A percentile compares a stretch with the other conserved stretches of the same genome.
These are phyloP conservation scores for Pyrocephalus nanus DNA, from an alignment of 2,797 vertebrate genomes.

Conservation along the genomic window DNA sequence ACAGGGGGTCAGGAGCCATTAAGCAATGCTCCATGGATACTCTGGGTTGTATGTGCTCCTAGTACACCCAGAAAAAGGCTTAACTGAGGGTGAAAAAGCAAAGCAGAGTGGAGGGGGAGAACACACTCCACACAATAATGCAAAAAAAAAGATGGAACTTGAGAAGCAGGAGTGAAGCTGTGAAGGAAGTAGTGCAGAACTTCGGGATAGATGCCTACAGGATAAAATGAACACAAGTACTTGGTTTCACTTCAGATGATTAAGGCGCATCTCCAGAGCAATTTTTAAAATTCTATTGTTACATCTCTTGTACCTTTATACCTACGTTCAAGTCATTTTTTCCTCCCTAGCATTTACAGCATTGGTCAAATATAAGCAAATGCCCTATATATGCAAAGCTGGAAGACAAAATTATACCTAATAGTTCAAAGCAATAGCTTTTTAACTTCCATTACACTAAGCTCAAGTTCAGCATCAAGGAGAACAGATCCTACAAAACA, in stretches of 20 bases:
- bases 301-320: neutral
- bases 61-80: neutral
- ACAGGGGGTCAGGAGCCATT: conserved; percentile 49
- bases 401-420: neutral
- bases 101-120: neutral
- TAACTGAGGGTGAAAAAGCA: neutral
- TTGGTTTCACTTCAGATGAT: neutral
- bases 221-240: neutral
- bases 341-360: neutral
- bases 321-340: neutral
- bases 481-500: neutral
- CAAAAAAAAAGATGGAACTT: neutral
- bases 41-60: neutral
- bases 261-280: neutral
- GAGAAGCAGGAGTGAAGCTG: neutral
- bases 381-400: neutral
- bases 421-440: neutral
- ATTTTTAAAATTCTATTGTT: neutral
- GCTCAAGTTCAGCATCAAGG: neutral
- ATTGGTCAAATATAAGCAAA: neutral
- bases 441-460: neutral
- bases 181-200: neutral
- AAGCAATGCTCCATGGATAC: neutral
- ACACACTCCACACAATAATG: neutral
- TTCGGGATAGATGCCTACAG: neutral